A percentile compares a stretch with the other conserved stretches of the same genome.
These are phyloP conservation scores for Calephelis nemesis DNA, from an alignment of 1,140 invertebrate genomes.

Conservation along the genomic window DNA sequence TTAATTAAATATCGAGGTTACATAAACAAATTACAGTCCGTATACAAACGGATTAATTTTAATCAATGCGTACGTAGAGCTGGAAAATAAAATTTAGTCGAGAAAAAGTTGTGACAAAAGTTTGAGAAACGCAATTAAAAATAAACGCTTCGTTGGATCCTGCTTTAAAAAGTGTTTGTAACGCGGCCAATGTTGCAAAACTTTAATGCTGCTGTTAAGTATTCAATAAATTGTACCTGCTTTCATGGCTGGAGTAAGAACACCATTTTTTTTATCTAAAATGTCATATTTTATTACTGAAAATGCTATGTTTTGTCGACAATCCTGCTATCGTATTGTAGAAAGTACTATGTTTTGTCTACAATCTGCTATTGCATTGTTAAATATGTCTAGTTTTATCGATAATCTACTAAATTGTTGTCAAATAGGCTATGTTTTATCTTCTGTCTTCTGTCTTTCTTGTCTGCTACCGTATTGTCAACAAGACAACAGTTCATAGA, in stretches of 20 bases:
- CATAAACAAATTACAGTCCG: slow-evolving; percentile 14
- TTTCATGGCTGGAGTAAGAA: background rate
- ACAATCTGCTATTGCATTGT: no score
- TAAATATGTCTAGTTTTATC: no score
- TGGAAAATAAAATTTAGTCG: slow-evolving; percentile 22
- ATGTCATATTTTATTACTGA: no score
- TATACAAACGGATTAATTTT: slow-evolving; percentile 23
- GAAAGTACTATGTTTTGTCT: no score
- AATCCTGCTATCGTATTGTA: no score
- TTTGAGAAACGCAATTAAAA: slow-evolving; percentile 47
- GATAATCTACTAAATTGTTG: no score
- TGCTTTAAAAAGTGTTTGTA: slow-evolving; percentile 24
- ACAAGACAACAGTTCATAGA: no score
- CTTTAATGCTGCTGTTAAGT: slow-evolving; percentile 13
- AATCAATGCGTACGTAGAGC: slow-evolving; percentile 20
- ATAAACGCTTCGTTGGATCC: slow-evolving; percentile 37
- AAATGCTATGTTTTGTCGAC: no score
- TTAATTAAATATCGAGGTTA: slow-evolving; percentile 22
- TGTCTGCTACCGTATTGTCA: no score
- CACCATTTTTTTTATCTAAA: no score
- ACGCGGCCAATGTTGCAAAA: slow-evolving; percentile 25
- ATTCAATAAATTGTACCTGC: slow-evolving; percentile 16
- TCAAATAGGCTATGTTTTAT: no score
- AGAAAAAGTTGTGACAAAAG: slow-evolving; percentile 40
- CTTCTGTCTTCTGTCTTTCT: no score